phyloP scores from a whole-genome alignment of 2,113 vertebrate species.

The Chionomys nivalis region DNA sequence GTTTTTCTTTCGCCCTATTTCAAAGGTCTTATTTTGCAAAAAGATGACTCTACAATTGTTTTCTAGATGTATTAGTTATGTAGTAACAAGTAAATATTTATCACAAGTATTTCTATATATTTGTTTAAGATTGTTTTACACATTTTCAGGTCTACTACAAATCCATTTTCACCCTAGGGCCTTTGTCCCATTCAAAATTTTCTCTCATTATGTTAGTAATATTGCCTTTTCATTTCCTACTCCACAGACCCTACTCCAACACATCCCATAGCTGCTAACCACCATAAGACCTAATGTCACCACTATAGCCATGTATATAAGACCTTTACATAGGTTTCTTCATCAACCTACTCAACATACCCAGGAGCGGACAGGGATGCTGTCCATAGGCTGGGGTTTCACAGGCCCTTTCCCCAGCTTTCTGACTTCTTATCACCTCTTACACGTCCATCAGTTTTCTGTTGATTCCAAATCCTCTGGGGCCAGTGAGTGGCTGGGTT shows the following conservation, averaged over 20 bases:
- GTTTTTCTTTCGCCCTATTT: background rate
- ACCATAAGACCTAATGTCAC: background rate
- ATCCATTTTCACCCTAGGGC: background rate
- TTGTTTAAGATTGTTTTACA: background rate
- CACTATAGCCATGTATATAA: background rate
- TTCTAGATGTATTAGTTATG: background rate
- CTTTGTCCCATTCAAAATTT: background rate
- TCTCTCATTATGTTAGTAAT: background rate
- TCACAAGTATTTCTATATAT: background rate
- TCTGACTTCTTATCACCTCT: background rate
- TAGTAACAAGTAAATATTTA: background rate
- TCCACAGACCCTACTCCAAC: background rate
- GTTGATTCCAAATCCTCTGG: background rate
- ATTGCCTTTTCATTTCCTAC: background rate
- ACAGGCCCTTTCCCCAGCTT: background rate
- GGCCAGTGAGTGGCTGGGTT: background rate
- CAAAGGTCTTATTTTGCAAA: slow-evolving; percentile 4
- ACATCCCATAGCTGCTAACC: background rate
- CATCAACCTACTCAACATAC: background rate
- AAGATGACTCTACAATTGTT: background rate
- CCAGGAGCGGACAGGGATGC: too few species aligned
- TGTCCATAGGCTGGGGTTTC: too few species aligned
- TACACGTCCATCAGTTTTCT: background rate
- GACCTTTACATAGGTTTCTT: background rate
- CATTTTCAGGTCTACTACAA: background rate